These are phyloP conservation scores for Cardinalis cardinalis DNA, from an alignment of 2,113 vertebrate species.

Conservation along the genomic window DNA sequence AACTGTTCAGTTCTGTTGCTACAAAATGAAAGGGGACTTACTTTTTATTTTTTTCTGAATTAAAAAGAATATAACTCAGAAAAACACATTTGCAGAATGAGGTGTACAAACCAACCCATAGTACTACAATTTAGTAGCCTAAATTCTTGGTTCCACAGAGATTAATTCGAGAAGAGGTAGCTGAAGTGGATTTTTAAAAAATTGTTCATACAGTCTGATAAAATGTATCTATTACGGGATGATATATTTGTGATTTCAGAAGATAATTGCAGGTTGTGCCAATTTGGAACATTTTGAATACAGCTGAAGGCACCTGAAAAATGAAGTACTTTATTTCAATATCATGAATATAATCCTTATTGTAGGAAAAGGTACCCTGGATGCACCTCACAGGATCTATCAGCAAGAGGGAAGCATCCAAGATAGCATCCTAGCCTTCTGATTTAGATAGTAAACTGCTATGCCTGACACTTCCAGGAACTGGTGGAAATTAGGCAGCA, in stretches of 20 bases:
- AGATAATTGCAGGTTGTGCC: background rate
- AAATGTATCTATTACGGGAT: background rate
- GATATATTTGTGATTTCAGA: background rate
- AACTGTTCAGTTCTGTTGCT: slow-evolving; percentile 24
- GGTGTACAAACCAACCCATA: background rate
- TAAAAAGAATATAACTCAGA: background rate
- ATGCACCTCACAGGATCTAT: background rate
- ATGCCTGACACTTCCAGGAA: background rate
- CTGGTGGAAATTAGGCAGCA: background rate
- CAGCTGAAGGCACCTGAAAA: background rate
- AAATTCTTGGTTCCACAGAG: background rate
- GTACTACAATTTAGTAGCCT: background rate
- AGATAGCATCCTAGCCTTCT: background rate
- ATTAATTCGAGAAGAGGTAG: background rate
- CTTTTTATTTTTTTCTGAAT: background rate
- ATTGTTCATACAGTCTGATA: background rate
- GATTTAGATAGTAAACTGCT: background rate
- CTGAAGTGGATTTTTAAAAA: background rate
- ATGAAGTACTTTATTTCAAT: background rate
- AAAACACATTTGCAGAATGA: background rate
- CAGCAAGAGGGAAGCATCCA: background rate
- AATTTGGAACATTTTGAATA: background rate
- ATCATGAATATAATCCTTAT: background rate
- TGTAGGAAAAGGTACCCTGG: background rate
- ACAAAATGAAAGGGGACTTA: background rate